These are phyloP conservation scores for Glyptemys insculpta DNA, from an alignment of 2,797 vertebrate species.

Conservation along the genomic window DNA sequence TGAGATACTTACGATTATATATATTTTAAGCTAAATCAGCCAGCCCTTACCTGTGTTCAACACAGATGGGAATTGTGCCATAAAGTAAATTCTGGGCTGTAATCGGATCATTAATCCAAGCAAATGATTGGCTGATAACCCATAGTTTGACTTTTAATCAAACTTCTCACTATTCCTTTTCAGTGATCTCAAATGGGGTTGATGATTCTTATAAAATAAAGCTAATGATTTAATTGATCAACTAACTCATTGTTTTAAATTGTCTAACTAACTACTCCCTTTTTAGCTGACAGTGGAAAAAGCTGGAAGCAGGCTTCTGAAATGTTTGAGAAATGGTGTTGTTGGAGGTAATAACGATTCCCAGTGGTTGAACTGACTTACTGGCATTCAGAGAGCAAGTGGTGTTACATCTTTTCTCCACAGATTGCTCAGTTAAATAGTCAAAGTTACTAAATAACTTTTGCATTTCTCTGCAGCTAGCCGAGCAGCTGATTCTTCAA, in stretches of 20 bases:
- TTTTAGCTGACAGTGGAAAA: not conserved
- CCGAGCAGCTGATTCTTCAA: not conserved
- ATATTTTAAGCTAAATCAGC: not conserved
- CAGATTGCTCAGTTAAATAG: not conserved
- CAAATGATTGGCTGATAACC: constrained; percentile 1
- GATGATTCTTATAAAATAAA: constrained; percentile 48
- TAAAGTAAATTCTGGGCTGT: not conserved
- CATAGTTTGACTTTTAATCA: constrained; percentile 37
- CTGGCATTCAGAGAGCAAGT: not conserved
- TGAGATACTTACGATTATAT: not conserved
- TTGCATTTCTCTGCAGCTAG: not conserved
- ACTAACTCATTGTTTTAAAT: constrained; percentile 22
- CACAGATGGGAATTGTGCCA: not conserved
- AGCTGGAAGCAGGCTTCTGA: fast-evolving
- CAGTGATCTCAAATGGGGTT: not conserved
- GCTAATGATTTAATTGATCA: constrained; percentile 25
- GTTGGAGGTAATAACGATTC: not conserved
- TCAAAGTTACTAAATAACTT: not conserved
- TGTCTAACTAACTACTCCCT: constrained; percentile 1
- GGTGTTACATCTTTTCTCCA: not conserved
- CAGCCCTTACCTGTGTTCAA: not conserved
- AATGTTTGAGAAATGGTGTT: not conserved
- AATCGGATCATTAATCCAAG: not conserved
- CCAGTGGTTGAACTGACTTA: not conserved
- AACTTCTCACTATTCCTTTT: constrained; percentile 20